Evolutionary conservation across 2,888 invertebrate genomes (phyloP).

Genomic region (Hyposoter dolosus): DNA sequence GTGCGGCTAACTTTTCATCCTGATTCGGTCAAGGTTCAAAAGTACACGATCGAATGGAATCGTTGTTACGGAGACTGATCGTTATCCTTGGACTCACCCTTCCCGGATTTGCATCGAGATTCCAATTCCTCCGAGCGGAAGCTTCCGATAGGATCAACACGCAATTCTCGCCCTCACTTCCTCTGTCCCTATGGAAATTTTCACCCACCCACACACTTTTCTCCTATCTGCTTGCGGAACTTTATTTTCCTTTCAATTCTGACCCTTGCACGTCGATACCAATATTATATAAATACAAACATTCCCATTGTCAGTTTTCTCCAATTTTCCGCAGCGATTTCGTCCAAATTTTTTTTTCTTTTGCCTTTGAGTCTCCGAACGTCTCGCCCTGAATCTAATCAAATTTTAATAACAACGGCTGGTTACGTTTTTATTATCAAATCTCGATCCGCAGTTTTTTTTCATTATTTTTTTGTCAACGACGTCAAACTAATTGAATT

Average conservation of each 20-base stretch:
- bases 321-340: background rate
- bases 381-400: background rate
- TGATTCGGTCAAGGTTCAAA: conserved; percentile 69
- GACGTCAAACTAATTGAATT: conserved; percentile 32
- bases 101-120: conserved; percentile 68
- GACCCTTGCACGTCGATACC: background rate
- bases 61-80: conserved; percentile 59
- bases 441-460: background rate
- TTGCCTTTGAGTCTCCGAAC: background rate
- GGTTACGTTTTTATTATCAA: background rate
- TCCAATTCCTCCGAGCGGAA: conserved; percentile 53
- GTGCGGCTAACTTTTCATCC: conserved; percentile 36
- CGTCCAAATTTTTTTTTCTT: background rate
- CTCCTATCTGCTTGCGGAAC: background rate
- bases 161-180: conserved; percentile 38
- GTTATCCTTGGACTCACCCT: conserved; percentile 59
- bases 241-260: conserved; percentile 3
- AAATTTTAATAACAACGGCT: background rate
- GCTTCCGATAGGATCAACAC: conserved; percentile 66
- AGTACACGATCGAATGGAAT: conserved; percentile 42
- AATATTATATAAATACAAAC: background rate
- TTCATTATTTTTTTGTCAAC: background rate
- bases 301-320: background rate
- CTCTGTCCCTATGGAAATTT: conserved; percentile 33
- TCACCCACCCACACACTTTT: conserved; percentile 4